phyloP scores from a whole-genome alignment of 2,113 vertebrate species.

The Amblyornis subalaris region DNA sequence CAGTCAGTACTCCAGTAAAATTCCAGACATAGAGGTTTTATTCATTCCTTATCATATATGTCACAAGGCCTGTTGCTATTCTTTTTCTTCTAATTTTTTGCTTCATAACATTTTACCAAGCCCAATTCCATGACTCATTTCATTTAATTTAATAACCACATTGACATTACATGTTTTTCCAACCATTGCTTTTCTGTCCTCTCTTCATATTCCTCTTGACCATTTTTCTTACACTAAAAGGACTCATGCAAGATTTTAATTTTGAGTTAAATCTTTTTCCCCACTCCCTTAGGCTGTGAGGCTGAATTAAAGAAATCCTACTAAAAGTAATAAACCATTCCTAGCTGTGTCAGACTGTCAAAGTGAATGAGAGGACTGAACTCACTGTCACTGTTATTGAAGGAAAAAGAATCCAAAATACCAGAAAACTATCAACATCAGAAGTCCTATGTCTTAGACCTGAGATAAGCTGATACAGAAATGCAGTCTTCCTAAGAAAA shows the following conservation, averaged over 20 bases:
- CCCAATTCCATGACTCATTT: neutral
- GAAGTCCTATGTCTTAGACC: neutral
- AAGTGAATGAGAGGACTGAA: conserved; percentile 57
- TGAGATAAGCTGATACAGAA: conserved; percentile 9
- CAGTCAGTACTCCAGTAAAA: neutral
- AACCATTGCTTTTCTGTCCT: neutral
- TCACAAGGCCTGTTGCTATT: neutral
- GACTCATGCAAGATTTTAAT: conserved; percentile 67
- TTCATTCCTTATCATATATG: neutral
- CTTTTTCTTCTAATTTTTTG: conserved; percentile 31
- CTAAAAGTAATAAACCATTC: conserved; percentile 70
- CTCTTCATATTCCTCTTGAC: conserved; percentile 37
- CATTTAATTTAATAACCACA: conserved; percentile 36
- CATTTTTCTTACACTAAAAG: conserved; percentile 67
- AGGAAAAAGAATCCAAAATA: conserved; percentile 5
- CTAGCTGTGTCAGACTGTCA: conserved; percentile 65
- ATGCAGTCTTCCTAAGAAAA: neutral
- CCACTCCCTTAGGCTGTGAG: conserved; percentile 50
- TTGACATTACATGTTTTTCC: conserved; percentile 21
- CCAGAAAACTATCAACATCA: neutral
- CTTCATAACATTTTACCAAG: conserved; percentile 41
- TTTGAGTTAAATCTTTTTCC: conserved; percentile 67
- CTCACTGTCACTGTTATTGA: conserved; percentile 9
- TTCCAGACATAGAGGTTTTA: neutral
- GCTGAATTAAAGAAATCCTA: conserved; percentile 70